These are phyloP conservation scores for Arctopsyche grandis DNA, from an alignment of 1,140 invertebrate genomes.

Conservation along the genomic window DNA sequence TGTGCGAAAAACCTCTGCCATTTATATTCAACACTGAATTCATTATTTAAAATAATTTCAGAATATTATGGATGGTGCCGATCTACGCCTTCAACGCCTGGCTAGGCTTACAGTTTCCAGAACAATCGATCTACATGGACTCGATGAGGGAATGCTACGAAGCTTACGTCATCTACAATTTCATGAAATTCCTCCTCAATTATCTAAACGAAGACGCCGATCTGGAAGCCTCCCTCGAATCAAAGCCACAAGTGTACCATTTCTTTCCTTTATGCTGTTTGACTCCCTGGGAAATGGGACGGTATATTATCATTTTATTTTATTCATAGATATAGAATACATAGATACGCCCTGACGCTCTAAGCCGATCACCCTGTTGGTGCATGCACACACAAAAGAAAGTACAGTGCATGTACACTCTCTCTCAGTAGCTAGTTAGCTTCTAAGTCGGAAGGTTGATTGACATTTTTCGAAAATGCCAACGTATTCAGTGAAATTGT, in stretches of 20 bases:
- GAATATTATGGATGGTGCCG: slow-evolving; percentile 98
- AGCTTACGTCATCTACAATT: slow-evolving; percentile 97
- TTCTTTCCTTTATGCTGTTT: slow-evolving; percentile 88
- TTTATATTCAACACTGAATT: no score
- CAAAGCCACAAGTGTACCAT: slow-evolving; percentile 86
- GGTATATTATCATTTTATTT: slow-evolving; percentile 63
- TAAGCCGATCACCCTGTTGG: no score
- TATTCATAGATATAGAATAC: no score
- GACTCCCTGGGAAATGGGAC: slow-evolving; percentile 88
- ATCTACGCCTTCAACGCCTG: slow-evolving; percentile 96
- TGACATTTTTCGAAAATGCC: no score
- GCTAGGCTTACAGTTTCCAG: slow-evolving; percentile 84
- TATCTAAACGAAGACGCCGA: slow-evolving; percentile 87
- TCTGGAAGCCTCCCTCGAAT: slow-evolving; percentile 81
- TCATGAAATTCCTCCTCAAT: slow-evolving; percentile 94
- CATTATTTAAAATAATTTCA: slow-evolving; percentile 62
- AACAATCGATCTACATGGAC: slow-evolving; percentile 90
- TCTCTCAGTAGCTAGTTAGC: no score
- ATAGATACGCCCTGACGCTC: no score
- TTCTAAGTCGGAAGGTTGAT: no score
- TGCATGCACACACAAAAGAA: no score
- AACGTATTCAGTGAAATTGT: no score
- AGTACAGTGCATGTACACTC: no score
- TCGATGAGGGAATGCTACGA: slow-evolving; percentile 95
- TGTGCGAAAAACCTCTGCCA: no score